These are phyloP conservation scores for Spheniscus humboldti DNA, from an alignment of 2,797 vertebrate species.

Conservation along the genomic window DNA sequence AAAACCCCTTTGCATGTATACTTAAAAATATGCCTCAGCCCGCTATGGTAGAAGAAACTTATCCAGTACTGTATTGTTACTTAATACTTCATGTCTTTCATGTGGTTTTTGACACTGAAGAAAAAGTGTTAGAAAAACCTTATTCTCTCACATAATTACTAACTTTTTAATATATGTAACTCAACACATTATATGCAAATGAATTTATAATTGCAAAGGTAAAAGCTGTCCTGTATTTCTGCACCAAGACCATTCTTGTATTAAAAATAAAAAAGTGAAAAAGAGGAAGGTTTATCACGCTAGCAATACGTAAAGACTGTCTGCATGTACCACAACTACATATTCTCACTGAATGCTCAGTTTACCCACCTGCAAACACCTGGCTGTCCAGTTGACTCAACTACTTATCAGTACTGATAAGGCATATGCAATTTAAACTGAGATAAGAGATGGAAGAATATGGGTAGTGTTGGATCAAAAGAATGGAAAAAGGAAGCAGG, in stretches of 20 bases:
- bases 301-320: background rate
- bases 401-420: background rate
- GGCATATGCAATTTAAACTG: background rate
- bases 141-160: background rate
- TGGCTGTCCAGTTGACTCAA: background rate
- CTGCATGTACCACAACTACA: background rate
- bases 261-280: background rate
- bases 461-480: background rate
- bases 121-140: background rate
- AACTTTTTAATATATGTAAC: background rate
- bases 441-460: background rate
- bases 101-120: background rate
- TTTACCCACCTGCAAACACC: background rate
- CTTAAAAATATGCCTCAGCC: background rate
- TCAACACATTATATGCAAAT: background rate
- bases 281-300: background rate
- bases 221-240: background rate
- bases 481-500: background rate
- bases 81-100: background rate
- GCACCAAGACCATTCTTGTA: background rate
- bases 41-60: background rate
- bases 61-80: background rate
- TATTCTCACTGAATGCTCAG: background rate
- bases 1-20: background rate
- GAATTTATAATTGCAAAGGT: background rate